Evolutionary conservation across 37 sponge, comb jelly and placozoan genomes (phyloP).

Genomic region (Corticium candelabrum): DNA sequence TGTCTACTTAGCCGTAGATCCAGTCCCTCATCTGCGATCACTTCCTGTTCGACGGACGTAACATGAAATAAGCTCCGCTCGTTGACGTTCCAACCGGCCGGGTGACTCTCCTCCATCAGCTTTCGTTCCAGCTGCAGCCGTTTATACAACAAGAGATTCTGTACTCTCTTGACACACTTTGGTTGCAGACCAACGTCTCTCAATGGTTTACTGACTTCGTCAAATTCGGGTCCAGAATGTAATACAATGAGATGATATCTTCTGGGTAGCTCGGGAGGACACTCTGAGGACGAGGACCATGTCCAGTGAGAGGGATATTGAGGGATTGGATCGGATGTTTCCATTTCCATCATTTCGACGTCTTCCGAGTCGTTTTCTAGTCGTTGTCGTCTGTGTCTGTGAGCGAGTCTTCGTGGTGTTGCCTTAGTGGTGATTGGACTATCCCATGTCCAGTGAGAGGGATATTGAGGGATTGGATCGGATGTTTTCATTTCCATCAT

Average conservation of each 20-base stretch:
- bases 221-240: not conserved
- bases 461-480: too few relatives aligned
- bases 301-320: too few relatives aligned
- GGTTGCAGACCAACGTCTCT: not conserved
- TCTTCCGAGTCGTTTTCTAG: too few relatives aligned
- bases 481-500: too few relatives aligned
- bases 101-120: conserved; percentile 22
- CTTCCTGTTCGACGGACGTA: conserved; percentile 17
- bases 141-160: conserved; percentile 42
- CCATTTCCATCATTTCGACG: too few relatives aligned
- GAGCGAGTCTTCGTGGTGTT: too few relatives aligned
- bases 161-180: conserved; percentile 35
- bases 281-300: not conserved
- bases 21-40: conserved; percentile 66
- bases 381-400: too few relatives aligned
- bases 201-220: not conserved
- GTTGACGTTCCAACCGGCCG: conserved; percentile 21
- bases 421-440: too few relatives aligned
- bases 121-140: conserved; percentile 38
- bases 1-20: conserved; percentile 37
- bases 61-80: conserved; percentile 52
- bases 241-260: conserved; percentile 8
- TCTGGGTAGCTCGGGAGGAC: not conserved
- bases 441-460: too few relatives aligned
- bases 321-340: too few relatives aligned